Percentiles rank a stretch among this genome's conserved stretches.
Conservation (phyloP, 2,113 vertebrate species). For the Zeus faber region DNA sequence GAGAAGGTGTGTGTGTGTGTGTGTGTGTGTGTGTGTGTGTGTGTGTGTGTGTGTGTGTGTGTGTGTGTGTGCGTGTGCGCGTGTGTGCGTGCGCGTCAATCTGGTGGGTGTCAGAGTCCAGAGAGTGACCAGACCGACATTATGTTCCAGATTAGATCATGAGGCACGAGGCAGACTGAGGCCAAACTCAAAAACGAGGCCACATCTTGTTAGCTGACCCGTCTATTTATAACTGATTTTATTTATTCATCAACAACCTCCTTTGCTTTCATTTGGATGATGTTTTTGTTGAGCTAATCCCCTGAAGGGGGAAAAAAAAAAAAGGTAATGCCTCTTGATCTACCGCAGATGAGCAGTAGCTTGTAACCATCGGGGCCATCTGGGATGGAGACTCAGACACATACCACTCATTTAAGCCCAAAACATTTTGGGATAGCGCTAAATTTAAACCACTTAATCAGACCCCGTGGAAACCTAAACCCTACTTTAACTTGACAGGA, state of each 20-base stretch:
- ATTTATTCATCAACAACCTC: conserved; percentile 30
- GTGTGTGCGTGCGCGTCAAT: too few relatives aligned
- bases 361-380: conserved; percentile 23
- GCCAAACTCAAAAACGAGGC: conserved; percentile 64
- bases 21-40: too few relatives aligned
- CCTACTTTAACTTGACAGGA: too few relatives aligned
- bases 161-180: too few relatives aligned
- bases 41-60: too few relatives aligned
- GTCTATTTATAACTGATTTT: conserved; percentile 28
- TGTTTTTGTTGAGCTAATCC: conserved; percentile 40
- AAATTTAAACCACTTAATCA: conserved; percentile 35
- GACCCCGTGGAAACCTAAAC: conserved; percentile 11
- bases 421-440: conserved; percentile 21
- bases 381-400: conserved; percentile 7
- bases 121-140: too few relatives aligned
- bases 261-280: conserved; percentile 19
- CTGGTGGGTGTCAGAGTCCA: too few relatives aligned
- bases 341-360: conserved; percentile 26
- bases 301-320: conserved; percentile 42
- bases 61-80: too few relatives aligned
- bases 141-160: too few relatives aligned
- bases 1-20: too few relatives aligned
- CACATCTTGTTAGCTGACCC: conserved; percentile 26
- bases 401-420: conserved; percentile 12
- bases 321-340: conserved; percentile 44